Evolutionary conservation across 2,797 vertebrate species (phyloP).

Genomic region (Hemibagrus guttatus): DNA sequence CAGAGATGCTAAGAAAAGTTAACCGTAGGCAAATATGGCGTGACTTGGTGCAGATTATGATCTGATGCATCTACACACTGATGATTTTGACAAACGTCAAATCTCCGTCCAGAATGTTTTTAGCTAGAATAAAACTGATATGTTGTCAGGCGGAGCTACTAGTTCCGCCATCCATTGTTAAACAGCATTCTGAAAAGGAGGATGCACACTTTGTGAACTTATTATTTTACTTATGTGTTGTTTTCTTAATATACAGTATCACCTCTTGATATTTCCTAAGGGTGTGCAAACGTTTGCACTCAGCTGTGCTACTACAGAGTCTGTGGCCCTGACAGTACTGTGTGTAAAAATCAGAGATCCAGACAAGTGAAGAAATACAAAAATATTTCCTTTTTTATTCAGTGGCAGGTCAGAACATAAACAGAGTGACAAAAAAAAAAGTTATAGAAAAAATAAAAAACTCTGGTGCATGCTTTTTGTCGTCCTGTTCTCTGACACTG

Average conservation of each 20-base stretch:
- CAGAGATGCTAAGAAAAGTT: too few relatives aligned
- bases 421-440: constrained; percentile 79
- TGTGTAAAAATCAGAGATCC: constrained; percentile 8
- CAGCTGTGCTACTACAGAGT: neutral
- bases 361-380: constrained; percentile 85
- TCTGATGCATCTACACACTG: too few relatives aligned
- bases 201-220: neutral
- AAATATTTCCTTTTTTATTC: constrained; percentile 92
- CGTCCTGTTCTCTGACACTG: constrained; percentile 56
- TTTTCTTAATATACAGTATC: neutral
- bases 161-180: too few relatives aligned
- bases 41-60: too few relatives aligned
- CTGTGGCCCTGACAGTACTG: too few relatives aligned
- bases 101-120: too few relatives aligned
- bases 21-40: too few relatives aligned
- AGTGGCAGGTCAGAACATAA: constrained; percentile 89
- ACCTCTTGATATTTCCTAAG: neutral
- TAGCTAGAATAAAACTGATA: too few relatives aligned
- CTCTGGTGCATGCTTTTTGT: constrained; percentile 74
- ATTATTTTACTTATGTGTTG: too few relatives aligned
- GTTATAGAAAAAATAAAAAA: constrained; percentile 96
- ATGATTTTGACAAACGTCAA: too few relatives aligned
- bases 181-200: neutral
- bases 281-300: neutral
- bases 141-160: too few relatives aligned